phyloP scores from a whole-genome alignment of 2,797 vertebrate genomes.

The Acrossocheilus wenchowensis region DNA sequence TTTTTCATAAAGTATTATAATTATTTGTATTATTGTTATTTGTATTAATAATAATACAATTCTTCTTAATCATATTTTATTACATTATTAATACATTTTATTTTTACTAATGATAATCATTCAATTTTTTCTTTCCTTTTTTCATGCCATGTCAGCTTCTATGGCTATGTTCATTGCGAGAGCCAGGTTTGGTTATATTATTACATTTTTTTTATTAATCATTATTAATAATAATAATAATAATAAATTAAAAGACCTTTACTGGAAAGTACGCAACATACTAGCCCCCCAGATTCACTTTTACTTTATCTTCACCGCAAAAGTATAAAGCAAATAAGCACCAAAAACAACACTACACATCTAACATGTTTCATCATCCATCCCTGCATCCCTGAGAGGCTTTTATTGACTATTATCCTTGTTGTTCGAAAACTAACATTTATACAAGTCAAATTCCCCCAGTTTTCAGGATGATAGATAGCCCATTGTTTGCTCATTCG shows the following conservation, averaged over 20 bases:
- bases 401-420: slow-evolving; percentile 13
- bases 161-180: background rate
- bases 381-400: slow-evolving; percentile 16
- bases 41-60: background rate
- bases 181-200: background rate
- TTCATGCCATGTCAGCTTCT: background rate
- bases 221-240: background rate
- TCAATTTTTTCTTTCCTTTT: background rate
- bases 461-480: slow-evolving; percentile 28
- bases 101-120: background rate
- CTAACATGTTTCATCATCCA: slow-evolving; percentile 5
- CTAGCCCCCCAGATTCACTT: background rate
- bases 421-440: slow-evolving; percentile 15
- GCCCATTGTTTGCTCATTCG: slow-evolving; percentile 10
- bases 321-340: slow-evolving; percentile 5
- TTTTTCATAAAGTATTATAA: background rate
- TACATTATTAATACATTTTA: background rate
- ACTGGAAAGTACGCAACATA: background rate
- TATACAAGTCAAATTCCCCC: slow-evolving; percentile 16
- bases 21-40: background rate
- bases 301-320: background rate
- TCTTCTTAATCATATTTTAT: background rate
- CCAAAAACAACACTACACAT: slow-evolving; percentile 3
- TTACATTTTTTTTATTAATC: background rate
- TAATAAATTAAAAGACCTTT: background rate